Evolutionary conservation across 2,113 vertebrate species (phyloP), one percentile per base, ranked within the genome.

Genomic region (Arvicanthis niloticus): DNA sequence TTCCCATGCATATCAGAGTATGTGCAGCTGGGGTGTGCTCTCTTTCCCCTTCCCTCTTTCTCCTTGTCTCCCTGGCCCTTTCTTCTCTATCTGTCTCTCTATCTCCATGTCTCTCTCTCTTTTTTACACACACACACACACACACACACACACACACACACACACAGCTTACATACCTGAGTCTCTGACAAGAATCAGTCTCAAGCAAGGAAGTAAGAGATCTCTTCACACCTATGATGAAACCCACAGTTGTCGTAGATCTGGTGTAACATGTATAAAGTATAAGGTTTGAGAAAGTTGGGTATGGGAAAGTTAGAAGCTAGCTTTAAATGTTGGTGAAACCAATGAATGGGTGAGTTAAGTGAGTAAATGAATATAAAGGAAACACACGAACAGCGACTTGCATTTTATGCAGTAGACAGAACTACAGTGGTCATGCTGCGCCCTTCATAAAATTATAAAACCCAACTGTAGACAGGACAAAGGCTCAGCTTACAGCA

Each of bases 401-500:
- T 29, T 60, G 80, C 53, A 10, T 5, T 5, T 65, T 45, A 19
- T 5, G 12, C 16, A 31, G 19, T 1, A 48, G 34, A 88, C 56
- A 56, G 70, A 51, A 84, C 22, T 17, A 51, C 24, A 22, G 15
- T 45, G 10, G 0, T 68, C 34, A 42, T 29, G 29, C 72, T 77
- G 56, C 10, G 26, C 0, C 84, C 29, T 17, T n/a, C 7, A 16
- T 13, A 70, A 37, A 88, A 16, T 70, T 45, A 48, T 8, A 9
- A 26, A 62, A 21, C 1, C 3, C 11, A 45, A 8, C 6, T 26
- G 13, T 1, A 29, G 3, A 58, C 3, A 16, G 56, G 21, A 11
- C 2, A 22, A 15, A 26, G 56, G 24, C 34, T 68, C 0, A 24
- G 17, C 11, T 48, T 1, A 7, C 3, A 17, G 37, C 37, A 53